Conservation (phyloP, 2,888 invertebrate genomes). For the Glyphotaelius pellucidus region DNA sequence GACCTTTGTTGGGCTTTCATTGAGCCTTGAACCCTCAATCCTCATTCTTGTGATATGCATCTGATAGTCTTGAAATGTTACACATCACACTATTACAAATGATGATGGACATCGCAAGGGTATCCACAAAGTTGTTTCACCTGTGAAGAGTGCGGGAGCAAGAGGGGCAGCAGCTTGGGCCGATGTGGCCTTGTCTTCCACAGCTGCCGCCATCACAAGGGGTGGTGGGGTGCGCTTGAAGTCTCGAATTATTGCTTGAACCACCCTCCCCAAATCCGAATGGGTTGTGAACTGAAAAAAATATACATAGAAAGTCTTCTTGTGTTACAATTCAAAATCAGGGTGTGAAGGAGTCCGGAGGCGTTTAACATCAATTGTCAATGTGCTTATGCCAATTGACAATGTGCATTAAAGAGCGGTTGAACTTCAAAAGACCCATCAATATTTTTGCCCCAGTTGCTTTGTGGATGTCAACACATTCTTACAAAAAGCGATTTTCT, state of each 20-base stretch:
- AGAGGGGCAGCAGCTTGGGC: neutral
- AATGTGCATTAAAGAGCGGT: too few species aligned
- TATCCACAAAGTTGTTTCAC: neutral
- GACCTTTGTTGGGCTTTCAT: too few species aligned
- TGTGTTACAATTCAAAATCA: neutral
- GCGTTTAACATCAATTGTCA: too few species aligned
- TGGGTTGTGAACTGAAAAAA: conserved; percentile 81
- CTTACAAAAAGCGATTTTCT: too few species aligned
- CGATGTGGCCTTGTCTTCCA: neutral
- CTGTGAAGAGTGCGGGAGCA: neutral
- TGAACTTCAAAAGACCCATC: too few species aligned
- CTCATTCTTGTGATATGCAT: too few species aligned
- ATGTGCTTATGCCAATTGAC: too few species aligned
- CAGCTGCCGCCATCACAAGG: neutral
- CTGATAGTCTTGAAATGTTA: too few species aligned
- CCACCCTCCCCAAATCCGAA: conserved; percentile 88
- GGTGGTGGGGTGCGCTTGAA: conserved; percentile 78
- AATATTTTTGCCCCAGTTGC: too few species aligned
- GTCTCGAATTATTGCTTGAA: conserved; percentile 88
- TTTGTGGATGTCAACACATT: too few species aligned
- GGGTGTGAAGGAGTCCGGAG: neutral
- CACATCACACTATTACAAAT: too few species aligned
- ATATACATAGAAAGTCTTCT: conserved; percentile 39
- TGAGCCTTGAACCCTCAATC: too few species aligned
- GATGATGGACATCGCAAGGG: neutral